Evolutionary conservation across 1,140 invertebrate genomes (phyloP), one percentile per base, ranked within the genome.

Genomic region (Temnothorax longispinosus): DNA sequence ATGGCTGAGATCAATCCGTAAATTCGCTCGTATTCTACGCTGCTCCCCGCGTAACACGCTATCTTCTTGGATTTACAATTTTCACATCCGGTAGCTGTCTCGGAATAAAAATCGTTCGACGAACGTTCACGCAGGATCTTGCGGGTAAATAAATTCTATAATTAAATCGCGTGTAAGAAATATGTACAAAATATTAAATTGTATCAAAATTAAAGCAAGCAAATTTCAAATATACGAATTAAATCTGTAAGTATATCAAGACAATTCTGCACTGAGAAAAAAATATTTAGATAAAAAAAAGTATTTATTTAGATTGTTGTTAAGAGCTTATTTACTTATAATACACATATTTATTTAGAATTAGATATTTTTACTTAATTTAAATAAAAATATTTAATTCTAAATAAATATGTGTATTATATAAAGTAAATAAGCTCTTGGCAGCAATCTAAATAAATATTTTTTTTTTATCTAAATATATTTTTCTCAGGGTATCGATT

Each of bases 1-100:
- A 89, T 47, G 76, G 44, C 81, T 60, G 80, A 90, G 90, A 90
- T 90, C 91, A 84, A 88, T 84, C 84, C 87, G 80, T 89, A 88
- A 93, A 88, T 89, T 86, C 87, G 89, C 71, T 74, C 77, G 89
- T 89, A 88, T 91, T 88, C 87, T 81, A 35, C 8, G 44, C 18
- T 50, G 44, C 62, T 65, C 72, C 15, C 35, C 18, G 67, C 7
- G 5, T 52, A 62, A 86, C 56, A 69, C 47, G 4, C 74, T 52
- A 58, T 60, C 38, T 84, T 60, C 15, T 32, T 0, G 41, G 41
- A 84, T 84, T 74, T 58, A 38, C 35, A 35, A 11, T 60, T 47
- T 82, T 82, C 52, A 52, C n/a, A 60, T 38, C 71, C 13, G 41
- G 11, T 18, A n/a, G 3, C 41, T 7, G n/a, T 10, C 8, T 50